phyloP scores from a whole-genome alignment of 2,797 vertebrate species.

The Labroides dimidiatus region DNA sequence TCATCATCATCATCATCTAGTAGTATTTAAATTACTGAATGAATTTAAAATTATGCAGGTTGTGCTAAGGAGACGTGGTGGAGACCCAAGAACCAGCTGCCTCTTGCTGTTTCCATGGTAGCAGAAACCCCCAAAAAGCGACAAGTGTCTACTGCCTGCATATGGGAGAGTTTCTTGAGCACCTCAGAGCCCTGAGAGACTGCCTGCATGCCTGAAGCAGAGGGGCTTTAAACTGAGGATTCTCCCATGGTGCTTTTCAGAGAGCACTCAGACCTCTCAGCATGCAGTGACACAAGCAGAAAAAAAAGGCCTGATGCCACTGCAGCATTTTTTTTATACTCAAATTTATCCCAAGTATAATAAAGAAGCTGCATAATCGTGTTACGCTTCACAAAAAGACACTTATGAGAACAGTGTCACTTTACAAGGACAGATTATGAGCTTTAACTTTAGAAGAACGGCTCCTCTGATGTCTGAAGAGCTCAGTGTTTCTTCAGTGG shows the following conservation, averaged over 20 bases:
- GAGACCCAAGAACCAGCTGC: conserved; percentile 24
- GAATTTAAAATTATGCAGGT: conserved; percentile 6
- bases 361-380: conserved; percentile 35
- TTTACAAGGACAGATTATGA: conserved; percentile 37
- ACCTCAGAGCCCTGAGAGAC: conserved; percentile 7
- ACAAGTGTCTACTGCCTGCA: conserved; percentile 21
- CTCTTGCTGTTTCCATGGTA: conserved; percentile 73
- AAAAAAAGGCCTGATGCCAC: not conserved
- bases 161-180: conserved; percentile 61
- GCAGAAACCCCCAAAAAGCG: conserved; percentile 61
- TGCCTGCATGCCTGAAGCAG: conserved; percentile 50
- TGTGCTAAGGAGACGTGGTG: conserved; percentile 38
- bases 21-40: no score
- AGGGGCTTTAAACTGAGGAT: conserved; percentile 37
- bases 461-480: not conserved
- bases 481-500: not conserved
- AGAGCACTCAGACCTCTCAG: conserved; percentile 12
- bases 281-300: not conserved
- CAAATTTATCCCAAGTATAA: conserved; percentile 1
- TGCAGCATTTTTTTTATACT: not conserved
- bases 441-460: conserved; percentile 9
- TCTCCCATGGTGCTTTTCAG: conserved; percentile 10
- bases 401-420: conserved; percentile 16
- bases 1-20: no score
- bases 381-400: conserved; percentile 23